phyloP scores from a whole-genome alignment of 2,113 vertebrate genomes.

The Ceratotherium simum region DNA sequence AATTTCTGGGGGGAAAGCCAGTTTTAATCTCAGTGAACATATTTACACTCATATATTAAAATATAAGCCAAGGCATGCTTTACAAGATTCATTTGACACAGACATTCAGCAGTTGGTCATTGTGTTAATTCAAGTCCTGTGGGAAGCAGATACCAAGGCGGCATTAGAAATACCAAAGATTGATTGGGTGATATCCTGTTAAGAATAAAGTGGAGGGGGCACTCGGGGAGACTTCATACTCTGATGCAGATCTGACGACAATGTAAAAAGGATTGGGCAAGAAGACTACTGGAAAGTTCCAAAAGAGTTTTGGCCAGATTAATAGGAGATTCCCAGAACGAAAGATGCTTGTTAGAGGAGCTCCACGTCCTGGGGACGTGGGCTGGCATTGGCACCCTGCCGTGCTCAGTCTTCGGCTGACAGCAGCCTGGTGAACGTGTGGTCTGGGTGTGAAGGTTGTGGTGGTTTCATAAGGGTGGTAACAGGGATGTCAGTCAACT shows the following conservation, averaged over 20 bases:
- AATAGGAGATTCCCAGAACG: fast-evolving
- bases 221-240: not conserved
- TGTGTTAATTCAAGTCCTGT: not conserved
- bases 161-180: not conserved
- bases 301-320: not conserved
- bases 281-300: not conserved
- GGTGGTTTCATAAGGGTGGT: not conserved
- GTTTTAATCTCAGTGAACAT: not conserved
- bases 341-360: not conserved
- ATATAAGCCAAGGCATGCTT: not conserved
- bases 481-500: not conserved
- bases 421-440: not conserved
- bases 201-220: not conserved
- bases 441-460: not conserved
- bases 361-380: not conserved
- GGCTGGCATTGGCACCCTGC: not conserved
- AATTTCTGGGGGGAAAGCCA: not conserved
- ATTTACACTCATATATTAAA: not conserved
- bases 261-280: not conserved
- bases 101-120: not conserved
- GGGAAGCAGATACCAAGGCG: not conserved
- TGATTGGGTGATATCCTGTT: not conserved
- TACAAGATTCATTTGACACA: constrained; percentile 3
- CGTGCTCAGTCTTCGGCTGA: not conserved
- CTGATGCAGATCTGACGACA: too few species aligned